phyloP scores from a whole-genome alignment of 2,888 invertebrate genomes.

The Neoitamus cyanurus region DNA sequence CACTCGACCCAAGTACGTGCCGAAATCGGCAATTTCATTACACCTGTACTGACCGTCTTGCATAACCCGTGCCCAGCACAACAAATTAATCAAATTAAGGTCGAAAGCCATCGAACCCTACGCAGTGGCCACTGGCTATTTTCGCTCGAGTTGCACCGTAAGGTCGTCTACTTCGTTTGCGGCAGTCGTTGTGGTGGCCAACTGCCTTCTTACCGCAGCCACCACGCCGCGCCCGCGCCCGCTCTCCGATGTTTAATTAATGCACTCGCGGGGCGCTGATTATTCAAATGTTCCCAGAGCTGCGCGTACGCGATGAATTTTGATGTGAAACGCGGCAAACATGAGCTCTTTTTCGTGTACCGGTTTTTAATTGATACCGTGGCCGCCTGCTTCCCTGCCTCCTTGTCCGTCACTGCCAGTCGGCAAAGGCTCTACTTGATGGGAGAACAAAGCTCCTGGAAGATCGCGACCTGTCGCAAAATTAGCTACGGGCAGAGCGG shows the following conservation, averaged over 20 bases:
- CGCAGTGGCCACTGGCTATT: not conserved
- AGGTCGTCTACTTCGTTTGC: not conserved
- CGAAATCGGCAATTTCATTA: not conserved
- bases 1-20: not conserved
- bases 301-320: conserved; percentile 1
- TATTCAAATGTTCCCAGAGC: conserved; percentile 1
- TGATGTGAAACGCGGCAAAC: conserved; percentile 6
- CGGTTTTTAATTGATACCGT: not conserved
- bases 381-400: not conserved
- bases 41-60: not conserved
- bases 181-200: not conserved
- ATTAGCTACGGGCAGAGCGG: not conserved
- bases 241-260: not conserved
- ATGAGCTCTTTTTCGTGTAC: not conserved
- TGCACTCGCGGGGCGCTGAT: conserved; percentile 9
- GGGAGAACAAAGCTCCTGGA: not conserved
- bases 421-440: not conserved
- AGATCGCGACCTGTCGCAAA: not conserved
- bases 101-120: conserved; percentile 12
- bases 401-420: not conserved
- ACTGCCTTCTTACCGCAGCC: not conserved
- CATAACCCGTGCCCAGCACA: not conserved
- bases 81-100: conserved; percentile 26
- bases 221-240: not conserved
- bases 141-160: not conserved